Base-by-base conservation (phyloP, 2,888 invertebrate species). In the Hydroisotoma schaefferi region DNA sequence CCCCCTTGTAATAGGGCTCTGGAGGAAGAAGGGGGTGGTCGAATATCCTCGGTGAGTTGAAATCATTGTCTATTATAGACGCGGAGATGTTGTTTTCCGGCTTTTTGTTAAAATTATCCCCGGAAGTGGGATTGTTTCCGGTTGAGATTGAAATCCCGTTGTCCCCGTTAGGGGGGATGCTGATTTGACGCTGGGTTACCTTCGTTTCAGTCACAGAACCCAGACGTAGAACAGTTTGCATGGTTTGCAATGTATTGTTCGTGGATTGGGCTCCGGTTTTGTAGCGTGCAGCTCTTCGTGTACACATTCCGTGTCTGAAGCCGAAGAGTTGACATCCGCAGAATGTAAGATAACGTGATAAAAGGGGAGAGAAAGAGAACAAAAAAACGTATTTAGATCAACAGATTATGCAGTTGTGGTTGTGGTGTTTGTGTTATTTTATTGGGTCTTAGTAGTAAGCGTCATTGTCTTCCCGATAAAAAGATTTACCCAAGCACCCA, bases 181-280 rank as follows among this genome's bases (percentile, higher is more conserved):
- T 29, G 47, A 37, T 20, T 26, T 44, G 38, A 54, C 26, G 1
- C 44, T 52, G 12, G 56, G 47, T 20, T 46, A 66, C 59, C 55
- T 63, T 66, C 28, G 66, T 63, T 55, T 70, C 70, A 37, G 62
- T 64, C 23, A 68, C 54, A 20, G 68, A 68, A 29, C 68, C 68
- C 48, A 68, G 58, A 28, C 72, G 64, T 47, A 72, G 56, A 28
- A 69, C 66, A 12, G 71, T 71, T 55, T 69, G 69, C 72, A 72
- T 72, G 25, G 72, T 72, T 44, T 65, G 71, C 59, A 71, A 46
- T 25, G 70, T 72, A 49, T 68, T 70, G 65, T 73, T 73, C 25
- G 67, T 77, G 15, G 78, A 78, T 40, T 77, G 78, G 1, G 78
- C 78, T 3, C 79, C 79, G 29, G 69, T 61, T 67, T 79, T 79